Base-by-base conservation (phyloP, 1,140 invertebrate species). In the Pseudomyrmex dendroicus region DNA sequence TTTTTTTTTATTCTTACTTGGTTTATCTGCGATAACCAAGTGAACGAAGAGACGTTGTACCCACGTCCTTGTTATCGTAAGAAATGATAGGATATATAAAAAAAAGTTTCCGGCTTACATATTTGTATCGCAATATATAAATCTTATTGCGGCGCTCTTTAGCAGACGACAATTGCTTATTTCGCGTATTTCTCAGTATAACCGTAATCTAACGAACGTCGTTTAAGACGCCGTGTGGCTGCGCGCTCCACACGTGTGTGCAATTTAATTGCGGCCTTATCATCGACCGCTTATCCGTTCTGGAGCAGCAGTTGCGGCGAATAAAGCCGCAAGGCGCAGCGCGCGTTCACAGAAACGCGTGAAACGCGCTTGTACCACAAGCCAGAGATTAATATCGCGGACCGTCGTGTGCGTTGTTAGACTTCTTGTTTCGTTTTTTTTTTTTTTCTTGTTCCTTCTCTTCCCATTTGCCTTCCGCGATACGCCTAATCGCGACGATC, bases 311-410 rank as follows among this genome's bases (percentile, higher is more conserved):
- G 35, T 35, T 35, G 35, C 61, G 57, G 52, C 57, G 35, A 35
- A 35, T 17, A 52, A 57, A 57, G 25, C 15, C 17, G 52, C 76
- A 54, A 62, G 46, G 4, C 57, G 57, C 78, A 57, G 63, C 35
- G 68, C 68, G 52, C 73, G 70, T 35, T 35, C 35, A 82, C 48
- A 35, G 59, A 35, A 35, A 73, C 67, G 78, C 78, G 66, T 22
- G 66, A 82, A 73, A 82, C 56, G 57, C 57, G 77, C 44, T 17
- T 35, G 67, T 63, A 74, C 62, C 78, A 35, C 57, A 20, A 54
- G 68, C 52, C 12, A 73, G 78, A 73, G 78, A 82, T 82, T 44
- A 48, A 74, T 82, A 82, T 82, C 78, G 35, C 35, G 22, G 2
- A 2, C 20, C 20, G 57, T 48, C 72, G 72, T 61, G 57, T 5